Conservation (phyloP, 2,888 invertebrate genomes). For the Amiota minor region DNA sequence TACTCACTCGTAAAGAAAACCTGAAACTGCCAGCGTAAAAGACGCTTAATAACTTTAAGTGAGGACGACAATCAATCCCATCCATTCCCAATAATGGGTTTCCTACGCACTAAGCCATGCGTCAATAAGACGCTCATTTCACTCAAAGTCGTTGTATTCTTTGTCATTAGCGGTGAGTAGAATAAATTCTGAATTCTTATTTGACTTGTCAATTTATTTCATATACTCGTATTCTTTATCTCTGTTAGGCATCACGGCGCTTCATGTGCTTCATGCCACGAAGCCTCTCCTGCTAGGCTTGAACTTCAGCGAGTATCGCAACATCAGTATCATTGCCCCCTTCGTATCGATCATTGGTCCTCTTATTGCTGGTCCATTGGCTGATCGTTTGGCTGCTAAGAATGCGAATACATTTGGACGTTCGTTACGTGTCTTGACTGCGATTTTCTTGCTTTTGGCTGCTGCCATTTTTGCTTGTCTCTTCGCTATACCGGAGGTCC, state of each 20-base stretch:
- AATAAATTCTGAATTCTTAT: background rate
- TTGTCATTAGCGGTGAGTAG: conserved; percentile 83
- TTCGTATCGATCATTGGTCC: conserved; percentile 86
- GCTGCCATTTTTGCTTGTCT: conserved; percentile 81
- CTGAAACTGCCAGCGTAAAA: no score
- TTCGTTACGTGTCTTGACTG: conserved; percentile 80
- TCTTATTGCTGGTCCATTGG: conserved; percentile 83
- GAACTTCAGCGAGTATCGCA: conserved; percentile 82
- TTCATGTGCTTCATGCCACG: conserved; percentile 86
- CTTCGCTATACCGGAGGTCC: conserved; percentile 79
- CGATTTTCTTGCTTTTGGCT: conserved; percentile 79
- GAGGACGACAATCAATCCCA: no score
- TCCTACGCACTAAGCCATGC: conserved; percentile 70
- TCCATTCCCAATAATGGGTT: conserved; percentile 59
- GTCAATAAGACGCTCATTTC: conserved; percentile 83
- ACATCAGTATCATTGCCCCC: conserved; percentile 86
- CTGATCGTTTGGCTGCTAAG: conserved; percentile 76
- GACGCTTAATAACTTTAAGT: no score
- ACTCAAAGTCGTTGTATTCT: conserved; percentile 85
- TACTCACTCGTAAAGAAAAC: no score
- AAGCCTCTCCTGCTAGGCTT: conserved; percentile 77
- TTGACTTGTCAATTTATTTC: background rate
- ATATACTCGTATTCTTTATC: background rate
- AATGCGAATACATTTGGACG: conserved; percentile 76
- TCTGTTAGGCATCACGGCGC: conserved; percentile 83